Percentiles rank a stretch among this genome's conserved stretches.
phyloP scores from a whole-genome alignment of 2,888 invertebrate genomes.

The Latheticus oryzae region DNA sequence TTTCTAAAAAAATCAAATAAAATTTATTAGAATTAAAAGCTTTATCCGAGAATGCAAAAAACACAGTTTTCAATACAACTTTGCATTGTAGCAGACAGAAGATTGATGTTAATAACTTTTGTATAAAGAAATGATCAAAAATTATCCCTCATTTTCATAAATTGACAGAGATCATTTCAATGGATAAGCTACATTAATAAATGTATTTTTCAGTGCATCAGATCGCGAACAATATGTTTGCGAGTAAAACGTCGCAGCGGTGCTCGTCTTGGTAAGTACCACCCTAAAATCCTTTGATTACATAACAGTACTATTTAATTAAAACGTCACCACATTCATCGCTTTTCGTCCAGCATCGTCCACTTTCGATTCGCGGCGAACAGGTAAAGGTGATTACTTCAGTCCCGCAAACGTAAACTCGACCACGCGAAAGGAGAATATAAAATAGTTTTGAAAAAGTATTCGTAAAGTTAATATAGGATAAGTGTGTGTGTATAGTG shows the following conservation, averaged over 20 bases:
- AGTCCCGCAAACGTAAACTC: constrained; percentile 43
- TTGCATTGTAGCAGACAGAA: no score
- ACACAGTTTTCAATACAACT: no score
- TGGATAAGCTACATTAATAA: no score
- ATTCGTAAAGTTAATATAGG: no score
- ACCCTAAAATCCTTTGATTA: constrained; percentile 6
- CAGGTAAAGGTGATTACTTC: constrained; percentile 50
- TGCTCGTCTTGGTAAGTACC: constrained; percentile 85
- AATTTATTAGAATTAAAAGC: no score
- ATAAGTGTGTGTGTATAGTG: not conserved
- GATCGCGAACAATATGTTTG: constrained; percentile 93
- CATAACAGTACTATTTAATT: constrained; percentile 14
- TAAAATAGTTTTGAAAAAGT: no score
- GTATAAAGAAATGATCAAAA: no score
- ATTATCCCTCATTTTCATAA: no score
- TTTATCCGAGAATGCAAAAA: no score
- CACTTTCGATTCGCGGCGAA: constrained; percentile 38
- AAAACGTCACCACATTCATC: constrained; percentile 29
- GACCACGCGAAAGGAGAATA: constrained; percentile 37
- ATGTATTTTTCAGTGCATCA: constrained; percentile 92
- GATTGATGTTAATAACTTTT: no score
- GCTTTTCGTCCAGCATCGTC: constrained; percentile 46
- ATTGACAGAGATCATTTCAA: no score
- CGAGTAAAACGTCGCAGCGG: constrained; percentile 91
- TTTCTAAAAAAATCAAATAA: no score